Conservation (phyloP, 2,797 vertebrate species). For the Sylvia borin region DNA sequence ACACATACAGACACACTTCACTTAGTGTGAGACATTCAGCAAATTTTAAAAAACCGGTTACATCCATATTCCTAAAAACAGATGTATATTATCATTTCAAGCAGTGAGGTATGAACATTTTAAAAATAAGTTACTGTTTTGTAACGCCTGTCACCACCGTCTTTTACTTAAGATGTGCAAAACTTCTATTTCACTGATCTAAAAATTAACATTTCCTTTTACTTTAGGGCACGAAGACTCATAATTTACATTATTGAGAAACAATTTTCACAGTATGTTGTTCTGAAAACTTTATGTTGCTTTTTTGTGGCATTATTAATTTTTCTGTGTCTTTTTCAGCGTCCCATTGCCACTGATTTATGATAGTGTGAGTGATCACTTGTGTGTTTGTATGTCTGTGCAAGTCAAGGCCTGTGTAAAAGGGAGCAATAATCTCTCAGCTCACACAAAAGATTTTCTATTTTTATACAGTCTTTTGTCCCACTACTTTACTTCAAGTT, state of each 20-base stretch:
- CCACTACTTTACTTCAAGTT: neutral
- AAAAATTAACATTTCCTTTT: neutral
- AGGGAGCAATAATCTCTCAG: neutral
- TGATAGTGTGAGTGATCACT: neutral
- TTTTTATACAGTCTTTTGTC: constrained; percentile 1
- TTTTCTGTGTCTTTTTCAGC: neutral
- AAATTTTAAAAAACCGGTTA: neutral
- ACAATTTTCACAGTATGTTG: neutral
- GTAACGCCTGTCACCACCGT: neutral
- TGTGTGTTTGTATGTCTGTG: neutral
- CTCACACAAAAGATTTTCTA: neutral
- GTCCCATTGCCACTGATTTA: neutral
- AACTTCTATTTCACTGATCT: neutral
- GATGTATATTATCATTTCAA: neutral
- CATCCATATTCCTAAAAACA: neutral
- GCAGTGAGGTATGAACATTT: neutral
- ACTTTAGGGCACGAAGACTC: neutral
- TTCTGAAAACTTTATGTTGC: neutral
- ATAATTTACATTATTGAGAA: neutral
- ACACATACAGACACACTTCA: neutral
- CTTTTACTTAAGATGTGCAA: neutral
- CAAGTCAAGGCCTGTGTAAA: neutral
- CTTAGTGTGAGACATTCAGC: neutral
- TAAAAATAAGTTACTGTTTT: neutral
- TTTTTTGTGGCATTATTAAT: neutral